phyloP scores from a whole-genome alignment of 2,888 invertebrate species.

The Oxystoma pomonae region DNA sequence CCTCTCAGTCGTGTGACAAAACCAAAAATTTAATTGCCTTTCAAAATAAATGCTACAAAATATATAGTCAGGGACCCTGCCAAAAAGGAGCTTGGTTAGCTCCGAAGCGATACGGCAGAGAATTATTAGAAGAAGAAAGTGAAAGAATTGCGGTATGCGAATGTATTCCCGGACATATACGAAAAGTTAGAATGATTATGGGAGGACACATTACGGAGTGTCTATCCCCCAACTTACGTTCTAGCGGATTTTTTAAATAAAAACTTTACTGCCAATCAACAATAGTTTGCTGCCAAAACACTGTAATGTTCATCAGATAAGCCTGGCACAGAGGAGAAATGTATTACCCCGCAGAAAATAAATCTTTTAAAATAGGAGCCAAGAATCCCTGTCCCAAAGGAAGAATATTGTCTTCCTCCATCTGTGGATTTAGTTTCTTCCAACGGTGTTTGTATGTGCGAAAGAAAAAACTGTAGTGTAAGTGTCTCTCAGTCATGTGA shows the following conservation, averaged over 20 bases:
- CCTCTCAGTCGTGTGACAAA: constrained; percentile 29
- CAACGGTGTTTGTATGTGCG: constrained; percentile 76
- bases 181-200: constrained; percentile 41
- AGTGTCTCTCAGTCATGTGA: constrained; percentile 28
- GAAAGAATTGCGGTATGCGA: constrained; percentile 46
- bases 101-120: constrained; percentile 47
- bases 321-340: constrained; percentile 71
- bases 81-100: constrained; percentile 66
- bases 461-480: constrained; percentile 31
- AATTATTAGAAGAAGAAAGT: constrained; percentile 26
- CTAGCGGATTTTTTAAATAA: constrained; percentile 63
- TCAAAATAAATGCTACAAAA: constrained; percentile 64
- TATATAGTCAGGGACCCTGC: constrained; percentile 77
- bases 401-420: too few relatives aligned
- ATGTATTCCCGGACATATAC: constrained; percentile 64
- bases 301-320: too few relatives aligned
- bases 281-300: neutral
- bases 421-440: too few relatives aligned
- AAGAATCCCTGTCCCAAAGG: constrained; percentile 70
- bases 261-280: constrained; percentile 33
- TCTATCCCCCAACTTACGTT: constrained; percentile 58
- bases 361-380: constrained; percentile 75
- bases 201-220: constrained; percentile 47
- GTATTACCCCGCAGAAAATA: constrained; percentile 68
- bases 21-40: constrained; percentile 58